These are phyloP conservation scores for Hyperoodon ampullatus DNA, from an alignment of 2,113 vertebrate genomes.

Conservation along the genomic window DNA sequence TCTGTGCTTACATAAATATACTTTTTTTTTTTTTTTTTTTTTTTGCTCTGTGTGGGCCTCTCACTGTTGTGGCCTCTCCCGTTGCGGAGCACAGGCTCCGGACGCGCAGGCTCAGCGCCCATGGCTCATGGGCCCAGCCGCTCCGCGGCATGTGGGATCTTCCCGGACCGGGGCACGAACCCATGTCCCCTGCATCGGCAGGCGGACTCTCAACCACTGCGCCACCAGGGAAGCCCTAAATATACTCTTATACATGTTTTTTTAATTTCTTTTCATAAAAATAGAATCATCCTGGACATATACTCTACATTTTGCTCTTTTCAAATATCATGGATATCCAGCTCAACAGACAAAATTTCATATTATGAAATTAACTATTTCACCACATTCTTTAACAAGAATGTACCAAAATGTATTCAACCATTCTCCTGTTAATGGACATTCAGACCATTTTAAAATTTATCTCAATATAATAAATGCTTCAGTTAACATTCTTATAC, in stretches of 20 bases:
- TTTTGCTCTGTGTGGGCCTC: too few relatives aligned
- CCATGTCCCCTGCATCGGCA: too few relatives aligned
- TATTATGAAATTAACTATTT: neutral
- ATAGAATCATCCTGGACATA: neutral
- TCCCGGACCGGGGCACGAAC: too few relatives aligned
- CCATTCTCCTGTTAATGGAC: neutral
- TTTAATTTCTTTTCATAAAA: constrained; percentile 42
- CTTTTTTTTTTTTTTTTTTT: neutral
- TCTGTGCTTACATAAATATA: neutral
- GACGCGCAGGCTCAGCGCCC: too few relatives aligned
- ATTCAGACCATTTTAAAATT: neutral
- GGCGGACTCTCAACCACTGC: too few relatives aligned
- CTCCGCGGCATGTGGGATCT: too few relatives aligned
- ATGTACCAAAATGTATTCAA: constrained; percentile 17
- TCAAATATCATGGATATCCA: neutral
- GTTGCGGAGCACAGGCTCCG: too few relatives aligned
- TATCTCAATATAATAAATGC: neutral
- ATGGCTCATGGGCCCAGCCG: too few relatives aligned
- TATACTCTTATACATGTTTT: neutral
- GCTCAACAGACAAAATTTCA: neutral
- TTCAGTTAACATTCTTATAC: constrained; percentile 15
- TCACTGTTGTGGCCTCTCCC: too few relatives aligned
- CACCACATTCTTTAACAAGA: neutral
- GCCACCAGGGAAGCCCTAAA: neutral
- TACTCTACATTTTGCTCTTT: constrained; percentile 6